phyloP scores from a whole-genome alignment of 30 jellyfish, hydroid and myxozoan genomes.

The Turritopsis rubra region DNA sequence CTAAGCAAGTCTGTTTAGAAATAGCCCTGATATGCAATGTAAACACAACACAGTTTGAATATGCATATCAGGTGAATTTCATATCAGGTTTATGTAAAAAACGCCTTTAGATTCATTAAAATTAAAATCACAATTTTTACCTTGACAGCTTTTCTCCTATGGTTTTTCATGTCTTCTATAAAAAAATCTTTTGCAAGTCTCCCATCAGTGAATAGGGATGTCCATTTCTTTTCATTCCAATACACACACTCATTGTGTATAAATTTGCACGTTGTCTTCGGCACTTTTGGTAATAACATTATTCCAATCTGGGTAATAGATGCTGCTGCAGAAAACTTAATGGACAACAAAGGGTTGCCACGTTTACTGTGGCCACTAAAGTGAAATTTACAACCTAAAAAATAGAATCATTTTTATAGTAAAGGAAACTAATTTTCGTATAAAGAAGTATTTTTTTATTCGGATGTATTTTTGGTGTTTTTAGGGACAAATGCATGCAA shows the following conservation, averaged over 20 bases:
- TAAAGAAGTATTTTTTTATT: too few species aligned
- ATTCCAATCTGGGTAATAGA: background rate
- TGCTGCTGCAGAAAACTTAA: background rate
- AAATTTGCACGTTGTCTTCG: background rate
- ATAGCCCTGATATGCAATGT: too few species aligned
- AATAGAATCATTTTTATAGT: too few species aligned
- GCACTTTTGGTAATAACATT: background rate
- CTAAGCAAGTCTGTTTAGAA: too few species aligned
- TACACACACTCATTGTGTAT: background rate
- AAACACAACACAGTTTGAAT: too few species aligned
- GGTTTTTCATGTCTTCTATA: background rate
- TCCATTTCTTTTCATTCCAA: background rate
- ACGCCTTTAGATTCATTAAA: too few species aligned
- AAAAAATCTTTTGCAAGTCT: background rate
- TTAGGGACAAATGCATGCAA: too few species aligned
- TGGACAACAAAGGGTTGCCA: background rate
- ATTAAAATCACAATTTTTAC: too few species aligned
- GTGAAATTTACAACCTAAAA: background rate
- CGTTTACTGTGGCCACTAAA: background rate
- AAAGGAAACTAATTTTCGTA: background rate
- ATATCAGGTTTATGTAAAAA: too few species aligned
- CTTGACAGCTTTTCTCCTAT: background rate
- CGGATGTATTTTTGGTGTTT: background rate
- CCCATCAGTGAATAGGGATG: background rate
- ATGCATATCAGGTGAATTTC: too few species aligned